Evolutionary conservation across 1,140 invertebrate species (phyloP).

Genomic region (Hyposmocoma kahamanoa): DNA sequence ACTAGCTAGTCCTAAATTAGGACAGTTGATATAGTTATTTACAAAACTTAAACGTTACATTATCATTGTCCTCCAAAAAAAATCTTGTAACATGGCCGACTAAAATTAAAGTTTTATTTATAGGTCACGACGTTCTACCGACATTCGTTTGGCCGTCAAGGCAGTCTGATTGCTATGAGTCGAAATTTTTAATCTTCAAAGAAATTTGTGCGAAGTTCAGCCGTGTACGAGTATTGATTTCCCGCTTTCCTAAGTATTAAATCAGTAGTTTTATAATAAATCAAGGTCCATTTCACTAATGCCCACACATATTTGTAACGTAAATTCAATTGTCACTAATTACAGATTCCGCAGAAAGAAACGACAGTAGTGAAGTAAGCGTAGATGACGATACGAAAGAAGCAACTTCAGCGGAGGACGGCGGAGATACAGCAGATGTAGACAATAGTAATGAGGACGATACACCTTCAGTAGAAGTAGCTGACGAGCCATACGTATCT

Average conservation of each 20-base stretch:
- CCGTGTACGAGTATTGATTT: no score
- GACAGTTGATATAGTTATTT: no score
- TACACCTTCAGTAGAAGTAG: constrained; percentile 57
- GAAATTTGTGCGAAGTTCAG: no score
- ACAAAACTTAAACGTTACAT: no score
- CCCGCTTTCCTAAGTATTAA: no score
- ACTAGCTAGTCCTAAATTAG: no score
- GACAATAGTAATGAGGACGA: constrained; percentile 48
- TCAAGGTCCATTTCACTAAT: no score
- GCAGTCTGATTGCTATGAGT: no score
- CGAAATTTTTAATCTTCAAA: no score
- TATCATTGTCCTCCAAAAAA: constrained; percentile 22
- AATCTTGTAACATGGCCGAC: constrained; percentile 15
- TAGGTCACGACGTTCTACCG: neutral
- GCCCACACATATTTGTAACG: neutral
- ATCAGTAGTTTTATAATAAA: no score
- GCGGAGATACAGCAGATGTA: constrained; percentile 29
- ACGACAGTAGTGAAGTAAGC: constrained; percentile 67
- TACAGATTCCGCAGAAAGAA: constrained; percentile 61
- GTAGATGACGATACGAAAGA: constrained; percentile 64
- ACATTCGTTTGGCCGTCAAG: no score
- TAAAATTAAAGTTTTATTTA: constrained; percentile 21
- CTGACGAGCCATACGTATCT: constrained; percentile 68
- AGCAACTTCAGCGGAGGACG: constrained; percentile 48
- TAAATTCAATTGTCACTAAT: constrained; percentile 10